Evolutionary conservation across 2,797 vertebrate species (phyloP), one percentile per base, ranked within the genome.

Genomic region (Phataginus tetradactyla): DNA sequence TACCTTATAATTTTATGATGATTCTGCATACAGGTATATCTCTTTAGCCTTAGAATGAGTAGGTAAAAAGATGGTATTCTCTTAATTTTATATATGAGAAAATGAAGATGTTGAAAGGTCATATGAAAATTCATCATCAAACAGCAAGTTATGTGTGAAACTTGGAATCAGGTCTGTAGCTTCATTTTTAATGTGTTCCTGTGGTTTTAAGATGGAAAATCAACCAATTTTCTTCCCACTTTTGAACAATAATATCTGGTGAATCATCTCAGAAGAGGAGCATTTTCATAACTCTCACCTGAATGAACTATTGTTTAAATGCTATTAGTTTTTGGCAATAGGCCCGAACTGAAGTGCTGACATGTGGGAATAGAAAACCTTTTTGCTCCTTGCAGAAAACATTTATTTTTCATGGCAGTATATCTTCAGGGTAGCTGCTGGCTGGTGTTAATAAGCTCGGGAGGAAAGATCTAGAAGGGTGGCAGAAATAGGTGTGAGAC

Each of bases 241-340:
- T 95, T 90, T 94, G 79, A 96, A 93, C 93, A 97, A 87, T 93
- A 77, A 86, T 80, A 91, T 90, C 91, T 90, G 34, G 39, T 96
- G 94, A 97, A 86, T 97, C 80, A 88, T 93, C 80, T 88, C 45
- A 45, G 57, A 85, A 90, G 69, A 96, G 61, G 39, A 84, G 3
- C 84, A 80, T 97, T 94, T 96, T 90, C 39, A 9, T 86, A 51
- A 64, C 45, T 81, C 80, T 89, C 86, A 96, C 94, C 91, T 95
- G 91, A 90, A 93, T 92, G 90, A 97, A 94, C 91, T 90, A 86
- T 96, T 97, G 93, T 98, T 96, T 95, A 94, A 94, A 95, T 94
- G 96, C 91, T 94, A 66, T 96, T 97, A 93, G 89, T 93, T 93
- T 77, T 72, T 96, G 96, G 95, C 96, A 96, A 45, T 4, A 18